These are phyloP conservation scores for Meteorus sp. DNA, from an alignment of 1,140 invertebrate genomes.

Conservation along the genomic window DNA sequence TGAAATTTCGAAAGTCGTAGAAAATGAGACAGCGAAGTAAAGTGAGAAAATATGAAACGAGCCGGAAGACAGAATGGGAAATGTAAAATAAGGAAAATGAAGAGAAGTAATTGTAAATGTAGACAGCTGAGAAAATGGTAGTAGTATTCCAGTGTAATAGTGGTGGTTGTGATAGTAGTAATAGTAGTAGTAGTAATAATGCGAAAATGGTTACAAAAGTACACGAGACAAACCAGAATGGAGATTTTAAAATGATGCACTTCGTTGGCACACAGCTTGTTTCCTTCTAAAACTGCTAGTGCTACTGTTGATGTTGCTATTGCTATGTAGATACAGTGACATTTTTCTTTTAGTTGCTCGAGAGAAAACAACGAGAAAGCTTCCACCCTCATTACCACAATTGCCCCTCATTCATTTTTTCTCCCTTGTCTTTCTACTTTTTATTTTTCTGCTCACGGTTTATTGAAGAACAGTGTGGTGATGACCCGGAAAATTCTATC, in stretches of 20 bases:
- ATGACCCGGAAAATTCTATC: too few relatives aligned
- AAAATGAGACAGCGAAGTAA: too few relatives aligned
- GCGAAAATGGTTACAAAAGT: neutral
- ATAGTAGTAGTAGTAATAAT: neutral
- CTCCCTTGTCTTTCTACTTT: neutral
- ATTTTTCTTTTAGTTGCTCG: neutral
- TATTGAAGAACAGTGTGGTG: too few relatives aligned
- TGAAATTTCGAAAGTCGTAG: neutral
- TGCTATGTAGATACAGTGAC: neutral
- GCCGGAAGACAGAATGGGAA: too few relatives aligned
- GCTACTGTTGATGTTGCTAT: neutral
- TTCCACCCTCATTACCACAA: neutral
- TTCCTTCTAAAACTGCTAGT: too few relatives aligned
- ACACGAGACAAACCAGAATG: constrained; percentile 4
- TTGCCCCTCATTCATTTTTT: neutral
- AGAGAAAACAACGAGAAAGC: neutral
- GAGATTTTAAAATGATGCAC: constrained; percentile 10
- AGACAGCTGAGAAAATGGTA: neutral
- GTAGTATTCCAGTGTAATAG: neutral
- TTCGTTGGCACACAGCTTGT: neutral
- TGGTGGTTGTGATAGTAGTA: neutral
- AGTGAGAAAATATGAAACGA: too few relatives aligned
- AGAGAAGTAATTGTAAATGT: too few relatives aligned
- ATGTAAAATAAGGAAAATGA: too few relatives aligned
- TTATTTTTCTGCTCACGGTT: neutral